A percentile compares a stretch with the other conserved stretches of the same genome.
Evolutionary conservation across 1,140 invertebrate genomes (phyloP).

Genomic region (Drosophila repletoides): DNA sequence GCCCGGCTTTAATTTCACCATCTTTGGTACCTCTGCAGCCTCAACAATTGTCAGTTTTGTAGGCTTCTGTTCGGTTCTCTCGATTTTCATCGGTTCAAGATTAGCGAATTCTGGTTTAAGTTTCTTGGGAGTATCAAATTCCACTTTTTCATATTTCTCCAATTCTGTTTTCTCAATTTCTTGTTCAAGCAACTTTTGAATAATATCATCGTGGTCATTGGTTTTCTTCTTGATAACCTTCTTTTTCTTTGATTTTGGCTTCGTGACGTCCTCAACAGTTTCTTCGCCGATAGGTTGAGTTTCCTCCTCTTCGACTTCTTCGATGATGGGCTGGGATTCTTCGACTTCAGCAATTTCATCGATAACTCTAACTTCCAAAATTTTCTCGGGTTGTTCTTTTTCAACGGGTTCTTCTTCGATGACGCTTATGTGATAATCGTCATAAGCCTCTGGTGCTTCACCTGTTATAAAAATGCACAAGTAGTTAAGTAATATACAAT

Average conservation of each 20-base stretch:
- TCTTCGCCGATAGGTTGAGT: constrained; percentile 35
- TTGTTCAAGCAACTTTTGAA: constrained; percentile 69
- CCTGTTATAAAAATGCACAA: constrained; percentile 63
- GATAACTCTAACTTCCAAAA: constrained; percentile 62
- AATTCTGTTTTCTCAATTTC: constrained; percentile 81
- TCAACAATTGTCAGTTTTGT: constrained; percentile 73
- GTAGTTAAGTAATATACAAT: constrained; percentile 27
- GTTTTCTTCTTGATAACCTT: constrained; percentile 73
- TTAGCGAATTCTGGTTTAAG: constrained; percentile 72
- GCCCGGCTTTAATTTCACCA: constrained; percentile 66
- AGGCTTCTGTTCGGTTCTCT: constrained; percentile 74
- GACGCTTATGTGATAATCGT: constrained; percentile 72
- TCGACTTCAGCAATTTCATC: constrained; percentile 57
- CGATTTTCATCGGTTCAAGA: constrained; percentile 76
- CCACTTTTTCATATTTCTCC: constrained; percentile 76
- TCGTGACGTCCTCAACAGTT: constrained; percentile 44
- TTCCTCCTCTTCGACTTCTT: constrained; percentile 69
- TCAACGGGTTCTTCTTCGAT: constrained; percentile 70
- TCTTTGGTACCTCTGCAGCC: constrained; percentile 68
- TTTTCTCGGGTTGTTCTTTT: constrained; percentile 55
- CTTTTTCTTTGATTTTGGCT: constrained; percentile 70
- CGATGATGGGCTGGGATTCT: constrained; percentile 69
- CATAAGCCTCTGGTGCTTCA: constrained; percentile 64
- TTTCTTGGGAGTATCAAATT: constrained; percentile 71
- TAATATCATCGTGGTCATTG: constrained; percentile 77